Conservation (phyloP, 2,888 invertebrate genomes). For the Ochlodes sylvanus region DNA sequence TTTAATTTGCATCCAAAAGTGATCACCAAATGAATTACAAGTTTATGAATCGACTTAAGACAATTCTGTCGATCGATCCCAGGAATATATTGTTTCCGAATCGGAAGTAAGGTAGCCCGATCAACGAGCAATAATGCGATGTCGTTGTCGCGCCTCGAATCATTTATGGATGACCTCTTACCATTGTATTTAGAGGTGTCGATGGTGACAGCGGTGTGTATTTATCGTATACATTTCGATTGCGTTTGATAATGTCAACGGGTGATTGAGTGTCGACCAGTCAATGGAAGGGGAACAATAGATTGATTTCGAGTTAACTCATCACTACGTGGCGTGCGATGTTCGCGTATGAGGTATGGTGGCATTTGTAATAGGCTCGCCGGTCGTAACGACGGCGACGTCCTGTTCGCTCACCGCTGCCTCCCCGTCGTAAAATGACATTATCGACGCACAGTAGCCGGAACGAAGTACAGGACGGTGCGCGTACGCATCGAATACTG, state of each 20-base stretch:
- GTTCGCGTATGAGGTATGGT: conserved; percentile 74
- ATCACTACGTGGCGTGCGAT: conserved; percentile 62
- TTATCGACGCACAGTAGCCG: conserved; percentile 85
- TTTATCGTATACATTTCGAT: conserved; percentile 63
- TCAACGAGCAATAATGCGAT: conserved; percentile 80
- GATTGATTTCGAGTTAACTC: conserved; percentile 55
- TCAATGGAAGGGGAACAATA: conserved; percentile 73
- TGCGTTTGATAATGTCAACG: conserved; percentile 52
- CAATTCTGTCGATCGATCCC: conserved; percentile 69
- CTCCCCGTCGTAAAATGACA: conserved; percentile 83
- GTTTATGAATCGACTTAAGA: conserved; percentile 66
- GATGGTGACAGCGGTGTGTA: conserved; percentile 37
- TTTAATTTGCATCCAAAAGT: conserved; percentile 40
- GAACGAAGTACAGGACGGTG: conserved; percentile 84
- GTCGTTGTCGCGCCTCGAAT: conserved; percentile 80
- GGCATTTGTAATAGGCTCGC: conserved; percentile 81
- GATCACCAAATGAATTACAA: conserved; percentile 60
- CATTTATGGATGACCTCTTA: conserved; percentile 70
- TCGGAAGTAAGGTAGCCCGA: conserved; percentile 82
- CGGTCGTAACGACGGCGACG: conserved; percentile 82
- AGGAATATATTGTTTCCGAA: conserved; percentile 83
- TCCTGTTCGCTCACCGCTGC: conserved; percentile 76
- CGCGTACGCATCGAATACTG: conserved; percentile 79
- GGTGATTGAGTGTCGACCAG: conserved; percentile 55
- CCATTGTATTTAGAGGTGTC: conserved; percentile 43